phyloP scores from a whole-genome alignment of 2,888 invertebrate genomes.

The Drymonia ruficornis region DNA sequence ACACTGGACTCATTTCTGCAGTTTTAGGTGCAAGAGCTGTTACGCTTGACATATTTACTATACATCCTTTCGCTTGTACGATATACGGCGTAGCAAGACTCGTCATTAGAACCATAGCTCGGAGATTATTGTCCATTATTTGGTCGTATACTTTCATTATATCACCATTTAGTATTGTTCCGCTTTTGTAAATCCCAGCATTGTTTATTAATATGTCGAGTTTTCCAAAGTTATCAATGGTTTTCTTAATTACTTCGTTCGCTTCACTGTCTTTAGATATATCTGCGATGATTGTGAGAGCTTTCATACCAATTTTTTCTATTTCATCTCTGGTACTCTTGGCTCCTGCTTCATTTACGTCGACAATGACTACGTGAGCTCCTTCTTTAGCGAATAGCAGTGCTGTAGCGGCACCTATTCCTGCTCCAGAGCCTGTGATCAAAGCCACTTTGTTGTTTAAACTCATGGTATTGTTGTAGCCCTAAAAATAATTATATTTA shows the following conservation, averaged over 20 bases:
- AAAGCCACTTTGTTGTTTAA: constrained; percentile 5
- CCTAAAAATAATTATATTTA: no score
- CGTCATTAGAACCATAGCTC: neutral
- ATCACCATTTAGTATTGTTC: neutral
- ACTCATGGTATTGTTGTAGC: constrained; percentile 1
- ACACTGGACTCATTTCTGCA: neutral
- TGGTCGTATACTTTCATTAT: neutral
- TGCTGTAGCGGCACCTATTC: constrained; percentile 5
- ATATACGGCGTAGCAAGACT: constrained; percentile 1
- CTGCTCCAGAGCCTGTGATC: constrained; percentile 5
- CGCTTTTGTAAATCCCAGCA: neutral
- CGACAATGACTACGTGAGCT: neutral
- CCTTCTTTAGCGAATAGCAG: constrained; percentile 2
- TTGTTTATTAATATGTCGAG: neutral
- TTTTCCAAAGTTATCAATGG: constrained; percentile 1
- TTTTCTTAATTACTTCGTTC: neutral
- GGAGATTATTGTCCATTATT: constrained; percentile 1
- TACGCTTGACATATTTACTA: constrained; percentile 2
- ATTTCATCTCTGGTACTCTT: neutral
- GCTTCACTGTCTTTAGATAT: neutral
- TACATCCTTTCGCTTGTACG: neutral
- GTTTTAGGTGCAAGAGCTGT: neutral
- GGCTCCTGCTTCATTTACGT: neutral
- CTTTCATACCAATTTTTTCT: neutral
- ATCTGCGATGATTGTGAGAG: constrained; percentile 1